Evolutionary conservation across 2,888 invertebrate genomes (phyloP).

Genomic region (Tigriopus californicus): DNA sequence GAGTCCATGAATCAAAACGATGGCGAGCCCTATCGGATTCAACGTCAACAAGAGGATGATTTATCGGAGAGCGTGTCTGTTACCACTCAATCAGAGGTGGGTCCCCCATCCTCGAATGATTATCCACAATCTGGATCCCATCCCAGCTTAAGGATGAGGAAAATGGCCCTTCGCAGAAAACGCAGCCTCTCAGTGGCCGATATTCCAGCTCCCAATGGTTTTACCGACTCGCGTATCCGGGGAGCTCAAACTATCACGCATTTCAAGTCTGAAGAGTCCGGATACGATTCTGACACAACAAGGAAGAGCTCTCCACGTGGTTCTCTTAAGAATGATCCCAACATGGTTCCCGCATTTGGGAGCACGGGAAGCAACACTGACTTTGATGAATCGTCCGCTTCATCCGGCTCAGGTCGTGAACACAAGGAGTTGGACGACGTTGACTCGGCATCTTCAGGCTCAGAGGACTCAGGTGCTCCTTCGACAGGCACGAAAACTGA

Average conservation of each 20-base stretch:
- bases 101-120: background rate
- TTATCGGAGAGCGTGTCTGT: background rate
- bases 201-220: background rate
- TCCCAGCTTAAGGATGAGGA: background rate
- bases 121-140: background rate
- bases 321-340: slow-evolving; percentile 1
- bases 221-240: too few species aligned
- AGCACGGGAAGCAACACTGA: background rate
- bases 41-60: background rate
- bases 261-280: slow-evolving; percentile 1
- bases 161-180: slow-evolving; percentile 1
- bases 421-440: background rate
- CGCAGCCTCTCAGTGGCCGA: slow-evolving; percentile 2
- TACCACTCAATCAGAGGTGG: background rate
- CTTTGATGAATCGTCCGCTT: background rate
- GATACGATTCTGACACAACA: slow-evolving; percentile 8
- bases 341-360: background rate
- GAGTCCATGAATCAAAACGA: background rate
- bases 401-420: background rate
- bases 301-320: slow-evolving; percentile 9
- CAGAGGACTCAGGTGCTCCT: background rate
- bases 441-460: background rate
- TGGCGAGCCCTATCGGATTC: background rate
- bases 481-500: too few species aligned
- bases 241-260: too few species aligned